Conservation (phyloP, 2,888 invertebrate species). For the Camponotus fellah region DNA sequence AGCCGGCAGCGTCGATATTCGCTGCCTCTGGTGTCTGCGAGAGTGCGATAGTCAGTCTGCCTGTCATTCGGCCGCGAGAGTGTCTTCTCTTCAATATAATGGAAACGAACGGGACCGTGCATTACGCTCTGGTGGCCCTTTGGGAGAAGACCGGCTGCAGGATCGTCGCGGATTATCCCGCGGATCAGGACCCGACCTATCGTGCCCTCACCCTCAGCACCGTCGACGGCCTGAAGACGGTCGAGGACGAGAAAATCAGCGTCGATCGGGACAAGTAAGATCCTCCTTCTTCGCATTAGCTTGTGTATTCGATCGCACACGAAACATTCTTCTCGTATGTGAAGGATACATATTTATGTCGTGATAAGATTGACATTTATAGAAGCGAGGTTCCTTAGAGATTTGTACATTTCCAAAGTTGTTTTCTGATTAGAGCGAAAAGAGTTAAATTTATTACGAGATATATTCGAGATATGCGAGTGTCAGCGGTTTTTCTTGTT, state of each 20-base stretch:
- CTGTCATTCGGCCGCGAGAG: conserved; percentile 43
- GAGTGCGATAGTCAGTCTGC: conserved; percentile 28
- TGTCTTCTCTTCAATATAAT: background rate
- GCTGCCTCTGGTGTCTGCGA: conserved; percentile 11
- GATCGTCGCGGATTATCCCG: conserved; percentile 76
- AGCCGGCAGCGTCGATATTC: conserved; percentile 49
- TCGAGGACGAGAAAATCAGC: conserved; percentile 77
- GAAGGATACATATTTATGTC: background rate
- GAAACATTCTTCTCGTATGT: background rate
- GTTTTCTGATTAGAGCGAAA: background rate
- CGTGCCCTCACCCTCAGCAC: conserved; percentile 70
- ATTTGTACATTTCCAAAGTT: background rate
- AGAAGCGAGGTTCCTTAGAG: no score
- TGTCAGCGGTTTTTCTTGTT: background rate
- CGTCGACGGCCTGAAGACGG: conserved; percentile 66
- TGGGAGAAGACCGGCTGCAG: conserved; percentile 75
- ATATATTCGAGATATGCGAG: background rate
- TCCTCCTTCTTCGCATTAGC: background rate
- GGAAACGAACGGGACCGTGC: conserved; percentile 60
- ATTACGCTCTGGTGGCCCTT: conserved; percentile 75
- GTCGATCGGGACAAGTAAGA: conserved; percentile 77
- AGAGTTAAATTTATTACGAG: background rate
- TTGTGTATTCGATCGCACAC: background rate
- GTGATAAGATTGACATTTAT: background rate
- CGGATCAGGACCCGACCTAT: conserved; percentile 60